Percentiles rank a stretch among this genome's conserved stretches.
phyloP scores from a whole-genome alignment of 37 sponge, comb jelly and placozoan species.

The Beroe ovata region DNA sequence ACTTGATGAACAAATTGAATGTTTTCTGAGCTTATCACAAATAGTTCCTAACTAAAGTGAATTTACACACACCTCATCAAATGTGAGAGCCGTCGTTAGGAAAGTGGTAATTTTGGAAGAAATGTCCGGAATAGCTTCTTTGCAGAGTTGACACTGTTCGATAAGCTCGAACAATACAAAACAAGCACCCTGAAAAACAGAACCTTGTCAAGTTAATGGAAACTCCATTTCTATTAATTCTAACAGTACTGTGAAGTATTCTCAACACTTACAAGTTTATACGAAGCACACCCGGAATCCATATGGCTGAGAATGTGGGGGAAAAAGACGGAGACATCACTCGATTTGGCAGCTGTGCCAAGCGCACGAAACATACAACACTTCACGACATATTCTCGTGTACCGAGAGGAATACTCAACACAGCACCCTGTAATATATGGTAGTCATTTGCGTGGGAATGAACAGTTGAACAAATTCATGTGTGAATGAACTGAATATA shows the following conservation, averaged over 20 bases:
- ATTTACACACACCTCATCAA: slow-evolving; percentile 3
- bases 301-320: background rate
- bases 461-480: too few relatives aligned
- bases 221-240: too few relatives aligned
- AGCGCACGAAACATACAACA: background rate
- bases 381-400: background rate
- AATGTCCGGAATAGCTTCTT: slow-evolving; percentile 12
- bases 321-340: background rate
- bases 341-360: background rate
- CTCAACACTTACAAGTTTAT: slow-evolving; percentile 29
- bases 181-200: slow-evolving; percentile 6
- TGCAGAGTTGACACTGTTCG: background rate
- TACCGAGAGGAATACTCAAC: background rate
- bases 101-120: background rate
- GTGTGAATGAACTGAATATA: too few relatives aligned
- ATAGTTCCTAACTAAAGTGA: too few relatives aligned
- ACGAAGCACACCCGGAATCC: slow-evolving; percentile 44
- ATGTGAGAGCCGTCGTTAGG: background rate
- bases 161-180: background rate
- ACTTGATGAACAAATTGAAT: too few relatives aligned
- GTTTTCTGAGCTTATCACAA: too few relatives aligned
- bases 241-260: too few relatives aligned
- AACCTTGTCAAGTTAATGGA: background rate
- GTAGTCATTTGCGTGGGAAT: too few relatives aligned
- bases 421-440: slow-evolving; percentile 28